A percentile compares a stretch with the other conserved stretches of the same genome.
Conservation (phyloP, 2,113 vertebrate genomes). For the Glaucidium brasilianum region DNA sequence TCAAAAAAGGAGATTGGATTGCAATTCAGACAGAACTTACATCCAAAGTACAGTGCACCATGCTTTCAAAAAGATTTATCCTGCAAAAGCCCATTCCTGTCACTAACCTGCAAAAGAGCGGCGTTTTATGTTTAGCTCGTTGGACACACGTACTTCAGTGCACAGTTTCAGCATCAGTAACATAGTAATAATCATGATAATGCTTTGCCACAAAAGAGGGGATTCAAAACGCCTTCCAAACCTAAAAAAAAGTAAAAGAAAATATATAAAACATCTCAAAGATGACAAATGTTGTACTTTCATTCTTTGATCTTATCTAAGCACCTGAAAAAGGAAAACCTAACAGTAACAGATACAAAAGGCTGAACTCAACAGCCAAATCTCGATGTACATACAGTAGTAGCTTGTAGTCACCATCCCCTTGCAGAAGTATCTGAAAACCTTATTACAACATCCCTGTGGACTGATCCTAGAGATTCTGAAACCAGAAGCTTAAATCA, state of each 20-base stretch:
- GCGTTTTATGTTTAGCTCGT: constrained; percentile 84
- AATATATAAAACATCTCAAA: not conserved
- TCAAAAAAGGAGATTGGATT: not conserved
- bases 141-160: constrained; percentile 85
- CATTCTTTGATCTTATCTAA: not conserved
- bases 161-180: constrained; percentile 93
- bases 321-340: not conserved
- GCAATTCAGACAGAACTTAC: not conserved
- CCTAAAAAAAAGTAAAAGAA: constrained; percentile 59
- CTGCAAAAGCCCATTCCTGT: not conserved
- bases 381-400: not conserved
- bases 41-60: not conserved
- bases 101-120: constrained; percentile 91
- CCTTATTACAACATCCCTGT: not conserved
- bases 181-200: constrained; percentile 95
- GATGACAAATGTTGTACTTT: not conserved
- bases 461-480: not conserved
- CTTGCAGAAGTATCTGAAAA: not conserved
- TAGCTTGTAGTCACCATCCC: not conserved
- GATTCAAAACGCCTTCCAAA: constrained; percentile 92
- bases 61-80: not conserved
- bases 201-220: constrained; percentile 91
- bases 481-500: not conserved
- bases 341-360: not conserved
- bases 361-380: not conserved